phyloP scores from a whole-genome alignment of 2,888 invertebrate species.

The Tachina fera region DNA sequence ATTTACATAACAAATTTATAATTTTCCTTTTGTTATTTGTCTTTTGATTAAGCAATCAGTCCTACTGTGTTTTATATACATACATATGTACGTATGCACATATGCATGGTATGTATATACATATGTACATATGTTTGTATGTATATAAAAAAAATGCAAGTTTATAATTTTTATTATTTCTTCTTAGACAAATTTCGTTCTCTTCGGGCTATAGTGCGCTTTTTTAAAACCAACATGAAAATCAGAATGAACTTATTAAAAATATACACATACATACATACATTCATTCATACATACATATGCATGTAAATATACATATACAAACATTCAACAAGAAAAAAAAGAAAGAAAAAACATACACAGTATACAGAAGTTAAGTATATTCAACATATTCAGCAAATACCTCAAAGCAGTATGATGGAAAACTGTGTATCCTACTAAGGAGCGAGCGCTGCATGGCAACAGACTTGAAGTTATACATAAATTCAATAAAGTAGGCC shows the following conservation, averaged over 20 bases:
- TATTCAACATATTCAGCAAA: slow-evolving; percentile 55
- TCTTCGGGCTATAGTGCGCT: slow-evolving; percentile 27
- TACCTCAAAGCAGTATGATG: slow-evolving; percentile 55
- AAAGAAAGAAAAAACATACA: slow-evolving; percentile 29
- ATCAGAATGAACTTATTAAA: slow-evolving; percentile 59
- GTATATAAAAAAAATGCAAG: too few relatives aligned
- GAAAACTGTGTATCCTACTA: slow-evolving; percentile 65
- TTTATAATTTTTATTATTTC: background rate
- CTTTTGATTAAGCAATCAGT: too few relatives aligned
- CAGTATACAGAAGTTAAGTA: slow-evolving; percentile 45
- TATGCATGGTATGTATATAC: too few relatives aligned
- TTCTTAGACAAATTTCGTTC: background rate
- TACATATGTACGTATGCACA: too few relatives aligned
- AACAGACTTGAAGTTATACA: slow-evolving; percentile 55
- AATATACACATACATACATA: slow-evolving; percentile 23
- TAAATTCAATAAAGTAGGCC: slow-evolving; percentile 62
- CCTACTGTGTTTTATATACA: too few relatives aligned
- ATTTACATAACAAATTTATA: too few relatives aligned
- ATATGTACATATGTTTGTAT: too few relatives aligned
- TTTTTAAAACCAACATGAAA: slow-evolving; percentile 19
- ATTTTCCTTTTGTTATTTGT: too few relatives aligned
- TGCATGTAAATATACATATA: background rate
- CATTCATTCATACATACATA: slow-evolving; percentile 9
- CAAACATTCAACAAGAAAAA: slow-evolving; percentile 16
- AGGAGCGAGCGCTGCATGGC: slow-evolving; percentile 66